Base-by-base conservation (phyloP, 2,113 vertebrate genomes). In the Indri indri region DNA sequence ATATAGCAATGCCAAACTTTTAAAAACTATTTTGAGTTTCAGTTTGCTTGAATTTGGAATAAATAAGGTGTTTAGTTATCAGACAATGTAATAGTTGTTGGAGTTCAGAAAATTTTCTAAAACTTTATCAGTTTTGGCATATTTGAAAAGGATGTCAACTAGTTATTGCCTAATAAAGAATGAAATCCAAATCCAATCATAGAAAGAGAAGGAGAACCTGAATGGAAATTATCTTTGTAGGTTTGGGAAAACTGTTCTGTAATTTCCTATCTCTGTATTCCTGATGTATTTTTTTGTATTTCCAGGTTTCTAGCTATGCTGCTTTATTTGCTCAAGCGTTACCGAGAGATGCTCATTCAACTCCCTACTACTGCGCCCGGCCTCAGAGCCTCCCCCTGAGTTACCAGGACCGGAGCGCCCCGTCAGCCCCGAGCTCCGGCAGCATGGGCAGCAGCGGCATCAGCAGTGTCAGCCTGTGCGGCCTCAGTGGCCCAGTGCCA, bases 381-480 rank as follows among this genome's bases (percentile, higher is more conserved):
- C 99, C 99, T 2, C 99, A 99, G 97, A 99, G 99, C 85, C 99
- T 99, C 59, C 99, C 99, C 0, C 11, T 99, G 94, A 98, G 99
- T 97, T 99, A 99, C 96, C 99, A 99, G 3, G 99, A 99, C 50
- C 99, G 99, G 83, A 98, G 97, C 59, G 85, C 98, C 25, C 99
- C 98, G 73, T 98, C 98, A 37, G 98, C 97, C 1, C 99, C 98
- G 57, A 99, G 99, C 79, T 98, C 99, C 0, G 98, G 99, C 97
- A 99, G 99, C 89, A 96, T 99, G 98, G 99, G 99, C 6, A 99
- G 99, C 98, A 99, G 99, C 10, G 99, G 99, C 10, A 98, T 99
- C 98, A 99, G 99, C 98, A 99, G 99, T 88, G 97, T 99, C 66
- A 99, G 99, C 54, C 97, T 99, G 1, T 99, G 99, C 97, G 98